Percentiles rank a stretch among this genome's conserved stretches.
phyloP scores from a whole-genome alignment of 30 jellyfish, hydroid and myxozoan genomes.

The Aurelia coerulea region DNA sequence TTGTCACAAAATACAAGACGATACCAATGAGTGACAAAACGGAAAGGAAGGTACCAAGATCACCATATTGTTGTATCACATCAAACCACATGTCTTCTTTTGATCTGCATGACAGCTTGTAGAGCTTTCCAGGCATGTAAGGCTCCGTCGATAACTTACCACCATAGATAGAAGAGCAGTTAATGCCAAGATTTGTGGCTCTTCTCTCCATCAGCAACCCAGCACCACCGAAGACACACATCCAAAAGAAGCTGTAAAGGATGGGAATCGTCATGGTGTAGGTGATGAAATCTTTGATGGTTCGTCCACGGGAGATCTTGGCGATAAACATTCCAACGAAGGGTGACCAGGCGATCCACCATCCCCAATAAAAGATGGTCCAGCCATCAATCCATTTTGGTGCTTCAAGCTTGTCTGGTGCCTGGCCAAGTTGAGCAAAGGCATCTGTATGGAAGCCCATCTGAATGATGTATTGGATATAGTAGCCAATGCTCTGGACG shows the following conservation, averaged over 20 bases:
- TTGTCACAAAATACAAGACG: constrained; percentile 88
- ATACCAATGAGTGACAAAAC: constrained; percentile 82
- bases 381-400: constrained; percentile 91
- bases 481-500: constrained; percentile 93
- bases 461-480: constrained; percentile 83
- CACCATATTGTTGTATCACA: constrained; percentile 81
- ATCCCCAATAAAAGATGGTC: constrained; percentile 98
- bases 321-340: constrained; percentile 98
- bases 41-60: constrained; percentile 78
- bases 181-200: constrained; percentile 79
- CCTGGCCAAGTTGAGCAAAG: constrained; percentile 87
- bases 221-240: constrained; percentile 94
- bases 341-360: constrained; percentile 99
- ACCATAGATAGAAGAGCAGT: constrained; percentile 44
- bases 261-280: constrained; percentile 90
- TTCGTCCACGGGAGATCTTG: constrained; percentile 93
- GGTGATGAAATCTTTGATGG: constrained; percentile 83
- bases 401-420: constrained; percentile 84
- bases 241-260: constrained; percentile 82
- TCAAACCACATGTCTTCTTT: constrained; percentile 90
- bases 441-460: constrained; percentile 97
- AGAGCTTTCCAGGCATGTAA: constrained; percentile 3
- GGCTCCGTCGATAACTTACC: neutral
- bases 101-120: constrained; percentile 78
- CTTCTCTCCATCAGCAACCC: constrained; percentile 81